Evolutionary conservation across 2,888 invertebrate species (phyloP).

Genomic region (Malachius bipustulatus): DNA sequence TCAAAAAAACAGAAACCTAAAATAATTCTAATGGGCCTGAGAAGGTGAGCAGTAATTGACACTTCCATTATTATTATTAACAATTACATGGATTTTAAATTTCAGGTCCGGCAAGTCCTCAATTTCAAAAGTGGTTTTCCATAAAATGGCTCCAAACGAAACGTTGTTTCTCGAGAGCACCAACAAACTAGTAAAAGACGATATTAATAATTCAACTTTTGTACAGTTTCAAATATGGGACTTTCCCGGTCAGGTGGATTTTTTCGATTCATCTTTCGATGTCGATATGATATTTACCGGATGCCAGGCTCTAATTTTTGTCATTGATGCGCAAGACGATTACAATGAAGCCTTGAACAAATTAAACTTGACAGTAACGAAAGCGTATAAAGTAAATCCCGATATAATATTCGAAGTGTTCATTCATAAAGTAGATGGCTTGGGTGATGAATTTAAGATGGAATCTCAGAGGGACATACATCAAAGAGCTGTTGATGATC

Average conservation of each 20-base stretch:
- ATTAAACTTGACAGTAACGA: constrained; percentile 84
- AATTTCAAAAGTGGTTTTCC: constrained; percentile 99
- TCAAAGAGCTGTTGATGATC: constrained; percentile 89
- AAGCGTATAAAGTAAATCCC: constrained; percentile 91
- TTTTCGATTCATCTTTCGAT: constrained; percentile 92
- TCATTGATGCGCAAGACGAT: constrained; percentile 98
- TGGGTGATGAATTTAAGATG: constrained; percentile 98
- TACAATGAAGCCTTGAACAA: constrained; percentile 92
- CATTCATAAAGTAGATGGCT: constrained; percentile 98
- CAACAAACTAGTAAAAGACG: constrained; percentile 96
- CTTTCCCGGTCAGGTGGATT: constrained; percentile 97
- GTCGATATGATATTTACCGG: constrained; percentile 93
- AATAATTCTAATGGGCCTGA: constrained; percentile 87
- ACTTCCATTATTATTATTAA: background rate
- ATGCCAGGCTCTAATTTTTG: constrained; percentile 96
- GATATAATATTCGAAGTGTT: constrained; percentile 97
- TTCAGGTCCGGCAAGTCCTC: constrained; percentile 96
- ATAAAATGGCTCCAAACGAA: constrained; percentile 99
- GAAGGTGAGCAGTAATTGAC: constrained; percentile 47
- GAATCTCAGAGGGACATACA: constrained; percentile 98
- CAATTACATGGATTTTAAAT: constrained; percentile 21
- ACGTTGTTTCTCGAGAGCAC: constrained; percentile 97
- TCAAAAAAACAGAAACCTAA: constrained; percentile 79
- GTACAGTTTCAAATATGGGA: constrained; percentile 99
- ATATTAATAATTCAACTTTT: constrained; percentile 93